These are phyloP conservation scores for Tamias sibiricus DNA, from an alignment of 2,113 vertebrate genomes.

Conservation along the genomic window DNA sequence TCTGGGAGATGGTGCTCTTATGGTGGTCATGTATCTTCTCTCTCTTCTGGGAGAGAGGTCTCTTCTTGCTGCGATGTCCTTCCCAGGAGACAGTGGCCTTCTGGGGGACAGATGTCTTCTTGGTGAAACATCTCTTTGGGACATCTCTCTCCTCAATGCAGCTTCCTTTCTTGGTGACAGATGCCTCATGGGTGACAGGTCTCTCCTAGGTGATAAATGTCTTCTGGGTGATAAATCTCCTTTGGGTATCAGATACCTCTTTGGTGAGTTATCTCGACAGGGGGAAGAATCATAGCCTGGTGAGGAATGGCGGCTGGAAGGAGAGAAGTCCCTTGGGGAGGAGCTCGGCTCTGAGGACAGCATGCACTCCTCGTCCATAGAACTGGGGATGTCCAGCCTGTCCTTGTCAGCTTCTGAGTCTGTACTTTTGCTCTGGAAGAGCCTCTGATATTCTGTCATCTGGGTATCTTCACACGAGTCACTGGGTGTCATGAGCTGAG, in stretches of 20 bases:
- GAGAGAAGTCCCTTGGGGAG: conserved; percentile 93
- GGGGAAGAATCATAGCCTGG: conserved; percentile 94
- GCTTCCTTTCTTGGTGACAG: conserved; percentile 91
- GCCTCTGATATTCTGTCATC: conserved; percentile 92
- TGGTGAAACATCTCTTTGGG: conserved; percentile 93
- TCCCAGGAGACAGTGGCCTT: conserved; percentile 92
- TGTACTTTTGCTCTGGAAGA: conserved; percentile 89
- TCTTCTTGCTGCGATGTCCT: conserved; percentile 90
- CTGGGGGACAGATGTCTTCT: conserved; percentile 90
- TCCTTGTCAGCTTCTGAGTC: conserved; percentile 90
- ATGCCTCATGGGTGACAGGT: conserved; percentile 91
- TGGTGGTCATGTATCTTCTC: conserved; percentile 89
- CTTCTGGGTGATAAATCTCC: conserved; percentile 90
- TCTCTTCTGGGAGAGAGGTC: conserved; percentile 96
- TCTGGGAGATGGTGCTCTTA: conserved; percentile 93
- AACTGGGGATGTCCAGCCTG: conserved; percentile 90
- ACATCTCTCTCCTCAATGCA: conserved; percentile 89
- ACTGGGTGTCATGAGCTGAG: conserved; percentile 90
- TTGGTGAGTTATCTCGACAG: conserved; percentile 93
- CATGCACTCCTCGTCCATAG: conserved; percentile 93
- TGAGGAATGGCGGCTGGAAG: conserved; percentile 92
- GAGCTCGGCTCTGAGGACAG: conserved; percentile 90
- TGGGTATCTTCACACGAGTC: conserved; percentile 88
- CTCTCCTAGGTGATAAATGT: conserved; percentile 90
- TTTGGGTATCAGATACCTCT: conserved; percentile 94